A percentile compares a stretch with the other conserved stretches of the same genome.
phyloP scores from a whole-genome alignment of 1,140 invertebrate species.

The Laupala kohalensis region DNA sequence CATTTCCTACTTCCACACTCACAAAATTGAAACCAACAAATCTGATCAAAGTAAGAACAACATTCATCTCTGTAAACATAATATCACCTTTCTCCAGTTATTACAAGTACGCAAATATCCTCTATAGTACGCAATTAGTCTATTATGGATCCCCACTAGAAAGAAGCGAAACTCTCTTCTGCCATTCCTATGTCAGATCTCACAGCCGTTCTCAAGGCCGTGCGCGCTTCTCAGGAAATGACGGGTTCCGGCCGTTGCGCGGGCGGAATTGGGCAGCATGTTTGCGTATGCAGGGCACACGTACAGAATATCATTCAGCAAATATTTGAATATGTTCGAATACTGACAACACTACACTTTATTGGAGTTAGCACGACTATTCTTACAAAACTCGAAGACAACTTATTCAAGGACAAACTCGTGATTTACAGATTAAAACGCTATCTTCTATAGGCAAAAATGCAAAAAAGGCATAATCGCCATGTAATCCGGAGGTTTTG shows the following conservation, averaged over 20 bases:
- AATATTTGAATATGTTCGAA: not conserved
- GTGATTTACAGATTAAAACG: not conserved
- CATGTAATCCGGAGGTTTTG: conserved; percentile 3
- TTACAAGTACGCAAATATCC: too few species aligned
- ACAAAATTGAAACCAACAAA: too few species aligned
- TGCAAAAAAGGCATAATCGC: not conserved
- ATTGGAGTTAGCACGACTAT: not conserved
- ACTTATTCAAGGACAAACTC: not conserved
- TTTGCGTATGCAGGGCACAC: too few species aligned
- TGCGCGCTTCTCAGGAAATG: too few species aligned
- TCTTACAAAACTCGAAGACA: not conserved
- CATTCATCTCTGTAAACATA: too few species aligned
- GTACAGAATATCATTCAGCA: not conserved
- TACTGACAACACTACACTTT: not conserved
- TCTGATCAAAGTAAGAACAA: too few species aligned
- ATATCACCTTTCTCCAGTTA: too few species aligned
- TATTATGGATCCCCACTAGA: too few species aligned
- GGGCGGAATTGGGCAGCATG: too few species aligned
- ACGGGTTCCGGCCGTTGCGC: too few species aligned
- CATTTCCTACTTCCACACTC: too few species aligned
- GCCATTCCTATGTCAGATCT: not conserved
- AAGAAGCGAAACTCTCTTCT: not conserved
- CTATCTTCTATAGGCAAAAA: not conserved
- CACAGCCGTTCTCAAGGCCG: not conserved
- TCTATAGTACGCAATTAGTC: too few species aligned